A percentile compares a stretch with the other conserved stretches of the same genome.
Conservation (phyloP, 2,888 invertebrate species). For the Steinernema hermaphroditum region DNA sequence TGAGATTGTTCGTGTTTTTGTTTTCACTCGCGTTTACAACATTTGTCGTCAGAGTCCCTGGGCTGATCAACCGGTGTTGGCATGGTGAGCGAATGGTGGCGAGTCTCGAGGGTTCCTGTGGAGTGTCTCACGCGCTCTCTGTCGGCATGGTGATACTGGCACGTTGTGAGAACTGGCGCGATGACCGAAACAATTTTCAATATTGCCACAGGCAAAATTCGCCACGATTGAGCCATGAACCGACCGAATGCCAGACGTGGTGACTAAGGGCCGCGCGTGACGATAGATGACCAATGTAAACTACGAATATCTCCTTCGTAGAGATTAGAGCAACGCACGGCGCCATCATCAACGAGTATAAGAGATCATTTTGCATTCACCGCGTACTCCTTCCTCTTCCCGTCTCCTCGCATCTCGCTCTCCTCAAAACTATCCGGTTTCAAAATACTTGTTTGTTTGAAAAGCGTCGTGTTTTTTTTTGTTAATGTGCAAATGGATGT, state of each 20-base stretch:
- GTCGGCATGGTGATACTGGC: slow-evolving; percentile 30
- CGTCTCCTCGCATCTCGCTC: not conserved
- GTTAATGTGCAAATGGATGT: not conserved
- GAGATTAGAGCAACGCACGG: not conserved
- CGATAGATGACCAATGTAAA: not conserved
- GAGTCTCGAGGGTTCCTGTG: slow-evolving; percentile 1
- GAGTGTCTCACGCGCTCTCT: slow-evolving; percentile 7
- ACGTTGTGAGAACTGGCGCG: slow-evolving; percentile 13
- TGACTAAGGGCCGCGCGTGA: slow-evolving; percentile 2
- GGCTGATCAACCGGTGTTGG: slow-evolving; percentile 23
- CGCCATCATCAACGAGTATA: not conserved
- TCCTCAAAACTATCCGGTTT: slow-evolving; percentile 1
- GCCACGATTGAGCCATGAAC: not conserved
- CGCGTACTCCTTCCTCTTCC: not conserved
- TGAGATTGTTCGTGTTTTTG: too few species aligned
- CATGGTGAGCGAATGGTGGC: slow-evolving; percentile 14
- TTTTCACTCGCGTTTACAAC: too few species aligned
- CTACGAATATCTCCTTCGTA: not conserved
- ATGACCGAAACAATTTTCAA: slow-evolving; percentile 23
- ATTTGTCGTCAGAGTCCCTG: not conserved
- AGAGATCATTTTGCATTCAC: slow-evolving; percentile 11
- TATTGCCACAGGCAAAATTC: slow-evolving; percentile 21
- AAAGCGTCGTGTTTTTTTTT: not conserved
- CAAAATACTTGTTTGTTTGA: slow-evolving; percentile 1
- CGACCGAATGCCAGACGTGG: not conserved